Evolutionary conservation across 2,888 invertebrate genomes (phyloP).

Genomic region (Drosophila mimetica): DNA sequence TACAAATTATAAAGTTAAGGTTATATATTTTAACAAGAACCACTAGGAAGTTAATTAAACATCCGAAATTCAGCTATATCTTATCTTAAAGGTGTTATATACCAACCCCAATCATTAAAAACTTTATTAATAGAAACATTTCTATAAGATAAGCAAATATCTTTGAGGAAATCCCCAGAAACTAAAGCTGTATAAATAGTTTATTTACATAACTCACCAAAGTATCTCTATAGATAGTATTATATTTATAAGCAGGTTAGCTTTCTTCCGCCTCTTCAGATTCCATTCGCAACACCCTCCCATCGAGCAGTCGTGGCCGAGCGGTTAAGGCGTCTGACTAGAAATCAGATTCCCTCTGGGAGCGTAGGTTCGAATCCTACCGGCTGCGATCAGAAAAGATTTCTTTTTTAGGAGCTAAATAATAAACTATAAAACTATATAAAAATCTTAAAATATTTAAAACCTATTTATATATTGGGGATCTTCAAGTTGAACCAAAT

Average conservation of each 20-base stretch:
- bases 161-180: too few relatives aligned
- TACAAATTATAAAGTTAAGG: too few relatives aligned
- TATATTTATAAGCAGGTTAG: neutral
- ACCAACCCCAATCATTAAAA: too few relatives aligned
- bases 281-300: neutral
- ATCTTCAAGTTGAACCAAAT: neutral
- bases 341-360: conserved; percentile 85
- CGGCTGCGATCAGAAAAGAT: conserved; percentile 73
- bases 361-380: conserved; percentile 85
- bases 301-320: conserved; percentile 84
- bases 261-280: neutral
- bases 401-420: neutral
- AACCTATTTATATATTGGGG: neutral
- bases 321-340: conserved; percentile 85
- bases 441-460: too few relatives aligned
- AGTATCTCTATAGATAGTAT: neutral
- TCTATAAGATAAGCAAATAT: too few relatives aligned
- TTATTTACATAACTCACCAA: neutral
- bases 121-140: too few relatives aligned
- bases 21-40: too few relatives aligned
- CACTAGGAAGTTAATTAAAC: too few relatives aligned
- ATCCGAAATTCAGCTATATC: too few relatives aligned
- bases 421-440: too few relatives aligned
- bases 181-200: too few relatives aligned
- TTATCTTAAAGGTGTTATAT: too few relatives aligned